Conservation (phyloP, 2,113 vertebrate genomes). For the Pseudolaguvia tuberculata region DNA sequence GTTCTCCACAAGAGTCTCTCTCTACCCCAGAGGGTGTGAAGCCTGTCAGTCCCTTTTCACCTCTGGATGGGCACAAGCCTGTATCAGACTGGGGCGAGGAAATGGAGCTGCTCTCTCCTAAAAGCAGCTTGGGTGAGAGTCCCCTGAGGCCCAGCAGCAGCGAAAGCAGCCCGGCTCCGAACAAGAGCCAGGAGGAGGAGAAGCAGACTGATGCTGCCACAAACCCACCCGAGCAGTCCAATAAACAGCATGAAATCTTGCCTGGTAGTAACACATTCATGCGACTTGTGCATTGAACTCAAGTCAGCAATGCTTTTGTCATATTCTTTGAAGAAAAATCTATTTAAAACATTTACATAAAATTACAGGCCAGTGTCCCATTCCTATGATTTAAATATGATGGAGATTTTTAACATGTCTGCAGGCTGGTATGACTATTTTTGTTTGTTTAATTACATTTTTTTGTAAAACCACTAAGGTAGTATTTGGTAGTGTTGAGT, state of each 20-base stretch:
- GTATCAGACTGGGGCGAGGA: conserved; percentile 87
- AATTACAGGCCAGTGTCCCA: neutral
- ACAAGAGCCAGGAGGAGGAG: conserved; percentile 23
- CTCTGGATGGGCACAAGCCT: conserved; percentile 65
- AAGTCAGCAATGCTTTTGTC: neutral
- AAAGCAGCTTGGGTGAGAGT: conserved; percentile 64
- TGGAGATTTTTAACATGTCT: neutral
- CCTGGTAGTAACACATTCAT: conserved; percentile 41
- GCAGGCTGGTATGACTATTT: neutral
- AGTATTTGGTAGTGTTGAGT: too few species aligned
- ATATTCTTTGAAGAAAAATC: neutral
- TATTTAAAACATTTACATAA: neutral
- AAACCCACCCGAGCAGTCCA: conserved; percentile 28
- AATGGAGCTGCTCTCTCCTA: conserved; percentile 81
- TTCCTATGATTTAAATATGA: too few species aligned
- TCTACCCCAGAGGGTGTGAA: conserved; percentile 58
- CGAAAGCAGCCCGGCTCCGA: conserved; percentile 57
- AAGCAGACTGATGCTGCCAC: conserved; percentile 3
- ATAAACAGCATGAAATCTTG: conserved; percentile 26
- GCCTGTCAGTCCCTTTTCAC: conserved; percentile 73
- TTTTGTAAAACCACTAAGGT: neutral
- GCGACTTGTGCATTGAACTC: neutral
- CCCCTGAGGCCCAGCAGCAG: conserved; percentile 54
- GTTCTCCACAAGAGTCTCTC: conserved; percentile 42
- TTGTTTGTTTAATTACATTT: neutral